Evolutionary conservation across 2,113 vertebrate genomes (phyloP), one percentile per base, ranked within the genome.

Genomic region (Sinosuthora webbiana): DNA sequence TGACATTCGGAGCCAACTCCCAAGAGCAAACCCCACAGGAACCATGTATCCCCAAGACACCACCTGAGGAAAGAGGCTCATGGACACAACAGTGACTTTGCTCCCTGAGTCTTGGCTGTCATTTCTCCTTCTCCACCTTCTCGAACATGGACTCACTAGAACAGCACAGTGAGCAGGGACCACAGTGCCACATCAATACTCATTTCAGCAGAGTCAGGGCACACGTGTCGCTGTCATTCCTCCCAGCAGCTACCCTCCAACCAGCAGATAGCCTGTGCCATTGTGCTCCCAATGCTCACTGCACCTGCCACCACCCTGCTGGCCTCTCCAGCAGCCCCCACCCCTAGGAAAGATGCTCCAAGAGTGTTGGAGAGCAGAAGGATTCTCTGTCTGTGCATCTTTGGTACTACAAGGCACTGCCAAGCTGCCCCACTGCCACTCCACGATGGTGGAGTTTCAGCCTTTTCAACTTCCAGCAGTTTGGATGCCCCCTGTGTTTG

Each of bases 401-500:
- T 55, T 27, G 55, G 60, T 84, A 11, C 37, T 39, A 13, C 3
- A 4, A 87, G 60, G 60, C 27, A 62, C 76, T 64, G 77, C 65
- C 28, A 33, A 63, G 80, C 62, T 15, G 10, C 49, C 37, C 53
- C 10, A 17, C 33, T 22, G 23, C 50, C 8, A 4, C 64, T 64
- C 85, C 13, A 27, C 5, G 5, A 89, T 63, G 63, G 57, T 45
- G 44, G 87, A 91, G 71, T 76, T 87, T 96, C 62, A 71, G 93
- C 82, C 73, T 89, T 93, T 97, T 92, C n/a, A 75, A 92, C 78
- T 95, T 84, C 52, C 88, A 97, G 77, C 87, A 89, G 69, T 95
- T 92, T 96, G 95, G 95, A 89, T 91, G 55, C 24, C 89, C 97
- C 90, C 74, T 73, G 64, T 89, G 84, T 98, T 96, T 98, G 97